These are phyloP conservation scores for Halesus radiatus DNA, from an alignment of 1,140 invertebrate genomes.

Conservation along the genomic window DNA sequence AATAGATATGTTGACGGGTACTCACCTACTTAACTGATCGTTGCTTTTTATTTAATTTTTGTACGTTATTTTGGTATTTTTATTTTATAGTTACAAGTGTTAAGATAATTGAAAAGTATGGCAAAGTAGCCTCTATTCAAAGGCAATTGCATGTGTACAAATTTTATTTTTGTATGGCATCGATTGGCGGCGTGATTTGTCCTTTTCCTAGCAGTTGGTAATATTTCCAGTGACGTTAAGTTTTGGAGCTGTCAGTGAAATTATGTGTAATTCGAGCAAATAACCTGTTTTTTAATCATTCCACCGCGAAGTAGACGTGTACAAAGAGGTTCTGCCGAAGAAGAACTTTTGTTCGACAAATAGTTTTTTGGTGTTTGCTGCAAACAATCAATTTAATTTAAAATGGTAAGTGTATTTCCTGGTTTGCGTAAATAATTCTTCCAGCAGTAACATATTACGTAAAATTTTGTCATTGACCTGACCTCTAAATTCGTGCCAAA, in stretches of 20 bases:
- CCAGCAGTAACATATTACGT: slow-evolving; percentile 2
- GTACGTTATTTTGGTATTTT: too few species aligned
- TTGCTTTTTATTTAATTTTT: too few species aligned
- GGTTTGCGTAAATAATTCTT: slow-evolving; percentile 1
- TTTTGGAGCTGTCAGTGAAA: slow-evolving; percentile 1
- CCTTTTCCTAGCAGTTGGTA: not conserved
- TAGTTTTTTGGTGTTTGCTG: not conserved
- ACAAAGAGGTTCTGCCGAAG: not conserved
- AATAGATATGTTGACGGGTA: too few species aligned
- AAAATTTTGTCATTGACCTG: slow-evolving; percentile 34
- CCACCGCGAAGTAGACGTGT: not conserved
- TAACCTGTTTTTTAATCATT: not conserved
- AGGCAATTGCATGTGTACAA: too few species aligned
- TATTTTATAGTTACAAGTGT: too few species aligned
- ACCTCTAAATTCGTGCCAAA: slow-evolving; percentile 23
- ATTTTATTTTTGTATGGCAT: not conserved
- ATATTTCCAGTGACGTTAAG: not conserved
- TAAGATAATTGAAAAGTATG: too few species aligned
- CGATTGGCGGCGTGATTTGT: not conserved
- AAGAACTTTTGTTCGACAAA: not conserved
- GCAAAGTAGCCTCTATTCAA: too few species aligned
- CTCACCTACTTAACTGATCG: too few species aligned
- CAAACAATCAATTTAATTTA: not conserved
- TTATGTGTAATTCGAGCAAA: not conserved
- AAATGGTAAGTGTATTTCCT: slow-evolving; percentile 14